A percentile compares a stretch with the other conserved stretches of the same genome.
These are phyloP conservation scores for Diadegma fenestrale DNA, from an alignment of 2,888 invertebrate genomes.

Conservation along the genomic window DNA sequence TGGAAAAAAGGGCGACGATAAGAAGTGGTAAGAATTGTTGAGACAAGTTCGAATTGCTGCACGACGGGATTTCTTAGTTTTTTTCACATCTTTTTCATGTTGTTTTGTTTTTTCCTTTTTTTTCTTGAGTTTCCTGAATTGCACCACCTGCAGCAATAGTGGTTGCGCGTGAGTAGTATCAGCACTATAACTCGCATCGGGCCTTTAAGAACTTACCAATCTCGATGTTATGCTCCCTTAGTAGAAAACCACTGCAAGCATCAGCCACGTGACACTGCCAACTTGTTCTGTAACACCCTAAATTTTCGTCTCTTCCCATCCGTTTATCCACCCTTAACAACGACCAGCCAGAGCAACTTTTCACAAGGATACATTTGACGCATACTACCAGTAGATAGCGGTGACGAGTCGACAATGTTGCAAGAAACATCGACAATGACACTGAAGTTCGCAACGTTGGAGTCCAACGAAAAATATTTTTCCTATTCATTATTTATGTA, in stretches of 20 bases:
- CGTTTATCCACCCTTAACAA: conserved; percentile 12
- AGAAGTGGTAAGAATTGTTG: conserved; percentile 70
- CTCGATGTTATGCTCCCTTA: conserved; percentile 21
- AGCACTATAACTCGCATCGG: conserved; percentile 45
- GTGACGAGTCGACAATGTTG: not conserved
- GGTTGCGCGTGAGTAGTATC: conserved; percentile 46
- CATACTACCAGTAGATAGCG: not conserved
- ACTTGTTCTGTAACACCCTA: conserved; percentile 10
- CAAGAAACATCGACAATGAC: not conserved
- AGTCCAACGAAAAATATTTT: too few species aligned
- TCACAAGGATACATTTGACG: conserved; percentile 78
- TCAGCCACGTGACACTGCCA: conserved; percentile 29
- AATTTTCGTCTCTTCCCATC: conserved; percentile 37
- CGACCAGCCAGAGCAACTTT: conserved; percentile 72
- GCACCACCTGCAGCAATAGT: conserved; percentile 30
- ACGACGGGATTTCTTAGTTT: conserved; percentile 56
- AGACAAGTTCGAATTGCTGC: conserved; percentile 69
- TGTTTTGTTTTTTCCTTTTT: not conserved
- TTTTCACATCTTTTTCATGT: not conserved
- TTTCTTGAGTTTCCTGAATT: conserved; percentile 61
- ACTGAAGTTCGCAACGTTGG: too few species aligned
- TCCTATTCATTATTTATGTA: too few species aligned
- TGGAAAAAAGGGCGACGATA: conserved; percentile 45
- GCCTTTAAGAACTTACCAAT: conserved; percentile 28
- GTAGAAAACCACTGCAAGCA: conserved; percentile 53